These are phyloP conservation scores for Shargacucullia verbasci DNA, from an alignment of 2,888 invertebrate genomes.

Conservation along the genomic window DNA sequence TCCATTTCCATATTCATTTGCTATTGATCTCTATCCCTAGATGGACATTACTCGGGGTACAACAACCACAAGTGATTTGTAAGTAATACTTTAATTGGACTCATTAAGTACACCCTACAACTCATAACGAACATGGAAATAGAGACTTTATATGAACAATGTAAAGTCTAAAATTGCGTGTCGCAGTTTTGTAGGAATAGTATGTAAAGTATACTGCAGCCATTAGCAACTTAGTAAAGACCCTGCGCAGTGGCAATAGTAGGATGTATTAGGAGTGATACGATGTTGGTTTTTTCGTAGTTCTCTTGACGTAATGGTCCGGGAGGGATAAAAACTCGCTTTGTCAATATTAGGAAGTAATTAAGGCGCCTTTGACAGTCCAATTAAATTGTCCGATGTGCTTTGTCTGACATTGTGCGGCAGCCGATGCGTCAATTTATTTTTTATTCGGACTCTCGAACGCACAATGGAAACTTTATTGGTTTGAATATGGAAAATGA, in stretches of 20 bases:
- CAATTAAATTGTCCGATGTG: conserved; percentile 74
- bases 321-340: conserved; percentile 73
- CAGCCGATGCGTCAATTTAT: conserved; percentile 66
- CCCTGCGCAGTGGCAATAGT: conserved; percentile 15
- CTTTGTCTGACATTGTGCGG: conserved; percentile 60
- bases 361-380: conserved; percentile 77
- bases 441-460: conserved; percentile 13
- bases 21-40: conserved; percentile 50
- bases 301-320: conserved; percentile 63
- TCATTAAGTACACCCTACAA: conserved; percentile 38
- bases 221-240: conserved; percentile 17
- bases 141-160: not conserved
- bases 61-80: conserved; percentile 54
- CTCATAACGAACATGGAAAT: not conserved
- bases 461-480: conserved; percentile 35
- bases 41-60: conserved; percentile 31
- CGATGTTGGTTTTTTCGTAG: conserved; percentile 57
- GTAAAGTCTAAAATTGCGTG: conserved; percentile 16
- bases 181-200: not conserved
- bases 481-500: conserved; percentile 24
- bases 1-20: conserved; percentile 46
- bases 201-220: conserved; percentile 33
- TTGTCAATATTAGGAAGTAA: conserved; percentile 87
- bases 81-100: conserved; percentile 60
- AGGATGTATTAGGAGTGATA: conserved; percentile 32